A percentile compares a stretch with the other conserved stretches of the same genome.
phyloP scores from a whole-genome alignment of 2,797 vertebrate genomes.

The Steatocranus sp. region DNA sequence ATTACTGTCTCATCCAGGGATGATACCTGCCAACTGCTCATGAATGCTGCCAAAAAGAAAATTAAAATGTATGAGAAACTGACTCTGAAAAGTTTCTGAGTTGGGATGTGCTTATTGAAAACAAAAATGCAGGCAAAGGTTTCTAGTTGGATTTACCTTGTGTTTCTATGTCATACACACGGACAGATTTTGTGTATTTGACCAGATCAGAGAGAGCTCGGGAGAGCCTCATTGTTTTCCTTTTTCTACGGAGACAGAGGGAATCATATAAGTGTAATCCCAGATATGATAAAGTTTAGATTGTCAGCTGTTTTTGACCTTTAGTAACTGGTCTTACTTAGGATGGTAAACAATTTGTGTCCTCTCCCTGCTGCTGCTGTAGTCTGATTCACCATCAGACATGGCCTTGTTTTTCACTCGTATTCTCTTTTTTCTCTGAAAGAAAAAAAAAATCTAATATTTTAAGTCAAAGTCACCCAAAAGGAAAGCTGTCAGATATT shows the following conservation, averaged over 20 bases:
- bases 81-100: background rate
- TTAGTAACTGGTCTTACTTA: conserved; percentile 55
- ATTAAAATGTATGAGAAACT: background rate
- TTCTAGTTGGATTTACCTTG: conserved; percentile 74
- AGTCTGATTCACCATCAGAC: conserved; percentile 82
- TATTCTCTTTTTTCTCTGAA: conserved; percentile 83
- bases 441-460: background rate
- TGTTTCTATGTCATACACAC: conserved; percentile 87
- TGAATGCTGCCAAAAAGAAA: conserved; percentile 64
- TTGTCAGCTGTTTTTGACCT: background rate
- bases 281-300: background rate
- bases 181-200: conserved; percentile 95
- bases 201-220: conserved; percentile 93
- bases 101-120: background rate
- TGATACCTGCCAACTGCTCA: conserved; percentile 92
- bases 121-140: background rate
- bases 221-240: conserved; percentile 94
- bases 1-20: conserved; percentile 94
- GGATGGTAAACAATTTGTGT: conserved; percentile 72
- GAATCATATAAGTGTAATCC: background rate
- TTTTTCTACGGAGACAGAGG: conserved; percentile 73
- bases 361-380: conserved; percentile 71
- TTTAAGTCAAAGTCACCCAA: background rate
- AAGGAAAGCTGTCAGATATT: background rate
- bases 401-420: conserved; percentile 76